These are phyloP conservation scores for Drosophila yakuba DNA, from an alignment of 1,140 invertebrate species.

Conservation along the genomic window DNA sequence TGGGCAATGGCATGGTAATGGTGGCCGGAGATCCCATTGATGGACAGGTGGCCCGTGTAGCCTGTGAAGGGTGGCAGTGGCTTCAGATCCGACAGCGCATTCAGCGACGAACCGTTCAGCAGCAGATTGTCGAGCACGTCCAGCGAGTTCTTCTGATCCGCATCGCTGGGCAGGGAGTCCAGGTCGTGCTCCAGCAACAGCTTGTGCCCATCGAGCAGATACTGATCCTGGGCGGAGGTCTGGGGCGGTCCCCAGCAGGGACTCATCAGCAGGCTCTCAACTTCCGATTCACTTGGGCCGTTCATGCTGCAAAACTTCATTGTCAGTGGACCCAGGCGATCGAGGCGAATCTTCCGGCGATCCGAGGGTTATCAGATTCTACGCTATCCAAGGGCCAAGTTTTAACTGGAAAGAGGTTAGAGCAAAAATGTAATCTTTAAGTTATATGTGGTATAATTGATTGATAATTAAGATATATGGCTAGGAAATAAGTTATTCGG, in stretches of 20 bases:
- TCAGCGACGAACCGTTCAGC: constrained; percentile 86
- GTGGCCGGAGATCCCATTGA: constrained; percentile 94
- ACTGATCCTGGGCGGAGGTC: constrained; percentile 83
- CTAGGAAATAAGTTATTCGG: too few species aligned
- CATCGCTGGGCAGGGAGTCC: constrained; percentile 82
- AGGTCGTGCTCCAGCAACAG: constrained; percentile 82
- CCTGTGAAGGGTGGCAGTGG: constrained; percentile 94
- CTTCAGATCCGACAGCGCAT: constrained; percentile 91
- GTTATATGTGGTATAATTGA: too few species aligned
- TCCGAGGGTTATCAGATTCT: constrained; percentile 11
- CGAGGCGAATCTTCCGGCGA: constrained; percentile 44
- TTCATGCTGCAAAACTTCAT: constrained; percentile 86
- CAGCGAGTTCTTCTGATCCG: constrained; percentile 86
- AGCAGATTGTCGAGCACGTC: constrained; percentile 88
- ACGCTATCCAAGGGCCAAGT: constrained; percentile 20
- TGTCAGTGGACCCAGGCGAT: constrained; percentile 72
- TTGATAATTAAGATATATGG: too few species aligned
- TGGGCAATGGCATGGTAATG: constrained; percentile 93
- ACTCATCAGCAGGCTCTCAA: constrained; percentile 84
- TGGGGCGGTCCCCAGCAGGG: constrained; percentile 84
- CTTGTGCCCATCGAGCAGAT: constrained; percentile 84
- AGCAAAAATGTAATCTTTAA: too few species aligned
- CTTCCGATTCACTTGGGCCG: constrained; percentile 85
- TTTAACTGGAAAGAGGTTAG: constrained; percentile 7
- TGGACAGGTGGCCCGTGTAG: constrained; percentile 92